Conservation (phyloP, 2,797 vertebrate species). For the Myotis findleyi region DNA sequence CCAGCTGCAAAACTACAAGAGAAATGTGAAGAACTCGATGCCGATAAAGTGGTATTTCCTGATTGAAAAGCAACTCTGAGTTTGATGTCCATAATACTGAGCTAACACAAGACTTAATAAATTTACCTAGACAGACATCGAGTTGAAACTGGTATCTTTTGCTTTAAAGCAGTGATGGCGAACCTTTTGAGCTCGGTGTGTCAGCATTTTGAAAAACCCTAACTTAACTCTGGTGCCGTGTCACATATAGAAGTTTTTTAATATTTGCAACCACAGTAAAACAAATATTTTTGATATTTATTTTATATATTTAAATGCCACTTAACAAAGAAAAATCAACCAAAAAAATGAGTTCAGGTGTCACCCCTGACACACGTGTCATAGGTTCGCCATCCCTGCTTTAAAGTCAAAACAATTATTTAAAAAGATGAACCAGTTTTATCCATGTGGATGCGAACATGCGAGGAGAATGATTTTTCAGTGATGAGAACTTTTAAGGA, state of each 20-base stretch:
- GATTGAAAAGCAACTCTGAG: not conserved
- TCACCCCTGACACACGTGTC: too few relatives aligned
- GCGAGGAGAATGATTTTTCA: slow-evolving; percentile 2
- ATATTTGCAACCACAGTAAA: too few relatives aligned
- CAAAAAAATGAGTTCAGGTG: too few relatives aligned
- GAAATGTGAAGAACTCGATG: not conserved
- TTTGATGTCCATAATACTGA: not conserved
- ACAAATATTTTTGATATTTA: too few relatives aligned
- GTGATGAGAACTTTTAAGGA: not conserved
- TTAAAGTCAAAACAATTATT: slow-evolving; percentile 34
- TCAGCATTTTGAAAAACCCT: too few relatives aligned
- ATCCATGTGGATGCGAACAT: not conserved
- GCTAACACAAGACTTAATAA: not conserved
- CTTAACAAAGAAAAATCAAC: too few relatives aligned
- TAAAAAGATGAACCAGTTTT: not conserved
- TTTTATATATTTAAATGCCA: too few relatives aligned
- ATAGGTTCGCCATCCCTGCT: not conserved
- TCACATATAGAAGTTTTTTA: too few relatives aligned
- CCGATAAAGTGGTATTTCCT: not conserved
- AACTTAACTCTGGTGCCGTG: too few relatives aligned
- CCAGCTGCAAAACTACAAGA: not conserved
- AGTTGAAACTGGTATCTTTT: slow-evolving; percentile 43
- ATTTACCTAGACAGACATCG: not conserved
- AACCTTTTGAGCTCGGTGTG: too few relatives aligned
- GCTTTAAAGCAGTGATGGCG: not conserved